These are phyloP conservation scores for Temnothorax nylanderi DNA, from an alignment of 1,140 invertebrate species.

Conservation along the genomic window DNA sequence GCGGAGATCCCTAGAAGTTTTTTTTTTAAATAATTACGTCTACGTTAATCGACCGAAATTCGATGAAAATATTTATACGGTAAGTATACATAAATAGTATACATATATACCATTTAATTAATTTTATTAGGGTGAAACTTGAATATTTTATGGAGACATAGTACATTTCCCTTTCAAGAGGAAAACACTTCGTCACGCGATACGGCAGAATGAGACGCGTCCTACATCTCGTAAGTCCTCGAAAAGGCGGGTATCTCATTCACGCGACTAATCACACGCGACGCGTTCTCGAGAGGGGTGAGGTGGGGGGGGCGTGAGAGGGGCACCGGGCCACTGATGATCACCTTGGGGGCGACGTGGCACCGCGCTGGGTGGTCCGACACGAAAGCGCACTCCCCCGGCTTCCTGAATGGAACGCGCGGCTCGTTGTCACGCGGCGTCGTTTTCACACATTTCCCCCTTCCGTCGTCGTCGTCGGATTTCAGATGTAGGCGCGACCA, in stretches of 20 bases:
- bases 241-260: constrained; percentile 22
- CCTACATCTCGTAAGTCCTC: background rate
- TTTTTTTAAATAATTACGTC: background rate
- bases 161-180: background rate
- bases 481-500: constrained; percentile 74
- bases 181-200: background rate
- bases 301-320: background rate
- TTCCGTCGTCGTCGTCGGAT: constrained; percentile 69
- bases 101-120: background rate
- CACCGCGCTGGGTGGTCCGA: constrained; percentile 64
- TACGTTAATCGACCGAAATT: background rate
- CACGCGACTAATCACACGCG: constrained; percentile 59
- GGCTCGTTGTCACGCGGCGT: constrained; percentile 43
- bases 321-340: constrained; percentile 46
- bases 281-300: constrained; percentile 8
- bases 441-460: constrained; percentile 54
- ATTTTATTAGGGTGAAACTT: background rate
- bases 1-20: background rate
- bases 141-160: background rate
- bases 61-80: background rate
- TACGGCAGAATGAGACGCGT: background rate
- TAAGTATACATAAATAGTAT: background rate
- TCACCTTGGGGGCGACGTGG: constrained; percentile 35
- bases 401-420: constrained; percentile 67
- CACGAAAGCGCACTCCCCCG: constrained; percentile 64